These are phyloP conservation scores for Passer montanus DNA, from an alignment of 2,113 vertebrate species.

Conservation along the genomic window DNA sequence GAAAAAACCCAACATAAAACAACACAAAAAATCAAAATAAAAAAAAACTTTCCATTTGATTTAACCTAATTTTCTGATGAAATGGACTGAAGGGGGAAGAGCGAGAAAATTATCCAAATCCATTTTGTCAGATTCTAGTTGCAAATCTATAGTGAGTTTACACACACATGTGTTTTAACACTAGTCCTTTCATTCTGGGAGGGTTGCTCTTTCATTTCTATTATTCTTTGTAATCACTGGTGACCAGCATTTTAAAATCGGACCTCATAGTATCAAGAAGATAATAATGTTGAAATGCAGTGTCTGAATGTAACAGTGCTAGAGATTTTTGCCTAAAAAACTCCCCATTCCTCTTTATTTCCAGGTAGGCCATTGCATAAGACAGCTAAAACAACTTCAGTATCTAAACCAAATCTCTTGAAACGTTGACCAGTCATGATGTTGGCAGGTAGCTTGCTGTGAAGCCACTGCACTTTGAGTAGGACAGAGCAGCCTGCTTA, in stretches of 20 bases:
- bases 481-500: not conserved
- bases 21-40: not conserved
- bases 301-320: constrained; percentile 58
- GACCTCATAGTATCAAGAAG: constrained; percentile 46
- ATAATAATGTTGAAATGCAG: constrained; percentile 38
- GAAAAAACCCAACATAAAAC: not conserved
- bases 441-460: not conserved
- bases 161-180: constrained; percentile 72
- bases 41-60: constrained; percentile 42
- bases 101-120: constrained; percentile 15
- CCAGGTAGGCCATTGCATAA: not conserved
- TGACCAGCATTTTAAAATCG: constrained; percentile 64
- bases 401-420: constrained; percentile 23
- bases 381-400: constrained; percentile 24
- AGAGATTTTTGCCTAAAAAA: constrained; percentile 56
- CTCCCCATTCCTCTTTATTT: not conserved
- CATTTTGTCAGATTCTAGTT: constrained; percentile 56
- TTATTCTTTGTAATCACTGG: constrained; percentile 58
- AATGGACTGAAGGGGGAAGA: constrained; percentile 30
- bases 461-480: not conserved
- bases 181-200: constrained; percentile 72
- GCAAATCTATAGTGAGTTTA: constrained; percentile 69
- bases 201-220: constrained; percentile 29
- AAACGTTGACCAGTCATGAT: not conserved
- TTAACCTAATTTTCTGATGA: constrained; percentile 68